A percentile compares a stretch with the other conserved stretches of the same genome.
Evolutionary conservation across 2,113 vertebrate species (phyloP).

Genomic region (Scopus umbretta): DNA sequence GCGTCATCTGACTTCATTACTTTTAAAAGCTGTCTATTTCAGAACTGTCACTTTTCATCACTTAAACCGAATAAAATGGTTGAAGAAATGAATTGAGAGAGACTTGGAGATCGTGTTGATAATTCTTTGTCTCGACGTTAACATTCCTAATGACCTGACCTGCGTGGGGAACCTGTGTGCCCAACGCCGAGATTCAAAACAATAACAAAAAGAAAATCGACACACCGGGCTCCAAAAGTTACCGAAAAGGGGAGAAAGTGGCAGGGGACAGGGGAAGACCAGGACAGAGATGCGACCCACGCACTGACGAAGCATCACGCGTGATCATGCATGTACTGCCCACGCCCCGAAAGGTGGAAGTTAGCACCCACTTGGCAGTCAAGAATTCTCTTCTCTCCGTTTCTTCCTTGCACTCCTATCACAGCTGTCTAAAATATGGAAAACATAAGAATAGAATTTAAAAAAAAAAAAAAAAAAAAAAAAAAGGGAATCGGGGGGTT

Average conservation of each 20-base stretch:
- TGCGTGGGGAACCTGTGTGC: background rate
- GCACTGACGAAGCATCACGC: background rate
- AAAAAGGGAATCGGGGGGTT: too few species aligned
- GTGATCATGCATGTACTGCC: background rate
- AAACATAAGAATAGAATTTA: background rate
- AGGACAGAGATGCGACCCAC: background rate
- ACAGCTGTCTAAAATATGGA: background rate
- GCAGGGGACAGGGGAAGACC: background rate
- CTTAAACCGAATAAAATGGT: conserved; percentile 69
- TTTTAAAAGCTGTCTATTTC: conserved; percentile 78
- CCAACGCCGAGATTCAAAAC: conserved; percentile 9
- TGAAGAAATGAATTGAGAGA: conserved; percentile 72
- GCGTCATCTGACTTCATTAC: conserved; percentile 78
- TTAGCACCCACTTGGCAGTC: background rate
- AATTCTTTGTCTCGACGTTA: conserved; percentile 63
- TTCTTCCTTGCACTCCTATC: background rate
- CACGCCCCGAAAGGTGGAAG: background rate
- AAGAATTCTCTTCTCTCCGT: background rate
- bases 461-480: too few species aligned
- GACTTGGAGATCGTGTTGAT: conserved; percentile 71
- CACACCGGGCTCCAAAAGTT: background rate
- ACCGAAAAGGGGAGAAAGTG: background rate
- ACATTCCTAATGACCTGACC: conserved; percentile 65
- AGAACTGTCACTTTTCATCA: conserved; percentile 79
- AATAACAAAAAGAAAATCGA: conserved; percentile 12